Conservation (phyloP, 2,888 invertebrate genomes). For the Psylliodes chrysocephalus region DNA sequence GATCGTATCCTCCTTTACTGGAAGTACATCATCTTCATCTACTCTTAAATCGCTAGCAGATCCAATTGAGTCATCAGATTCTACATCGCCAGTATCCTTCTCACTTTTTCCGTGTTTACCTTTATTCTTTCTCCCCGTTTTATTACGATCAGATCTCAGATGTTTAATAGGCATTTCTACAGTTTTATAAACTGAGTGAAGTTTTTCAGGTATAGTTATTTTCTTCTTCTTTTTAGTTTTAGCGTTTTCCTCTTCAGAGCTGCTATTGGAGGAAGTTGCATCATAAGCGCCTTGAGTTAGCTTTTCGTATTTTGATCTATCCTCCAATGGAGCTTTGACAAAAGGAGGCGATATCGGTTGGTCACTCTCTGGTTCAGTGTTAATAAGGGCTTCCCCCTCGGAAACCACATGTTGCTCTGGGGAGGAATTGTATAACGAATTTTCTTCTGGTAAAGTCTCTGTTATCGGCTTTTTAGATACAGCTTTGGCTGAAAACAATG, state of each 20-base stretch:
- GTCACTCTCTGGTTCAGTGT: slow-evolving; percentile 57
- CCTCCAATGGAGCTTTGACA: slow-evolving; percentile 73
- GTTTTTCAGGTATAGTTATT: slow-evolving; percentile 67
- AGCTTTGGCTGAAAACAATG: slow-evolving; percentile 45
- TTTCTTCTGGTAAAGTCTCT: slow-evolving; percentile 50
- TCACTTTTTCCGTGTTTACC: slow-evolving; percentile 45
- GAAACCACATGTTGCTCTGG: slow-evolving; percentile 51
- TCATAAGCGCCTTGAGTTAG: slow-evolving; percentile 71
- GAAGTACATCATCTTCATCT: slow-evolving; percentile 65
- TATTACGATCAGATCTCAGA: slow-evolving; percentile 65
- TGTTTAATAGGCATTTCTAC: slow-evolving; percentile 65
- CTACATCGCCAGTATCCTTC: slow-evolving; percentile 60
- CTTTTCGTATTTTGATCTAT: slow-evolving; percentile 83
- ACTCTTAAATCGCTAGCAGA: slow-evolving; percentile 77
- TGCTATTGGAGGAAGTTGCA: slow-evolving; percentile 67
- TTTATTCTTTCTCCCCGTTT: slow-evolving; percentile 55
- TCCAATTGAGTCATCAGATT: slow-evolving; percentile 75
- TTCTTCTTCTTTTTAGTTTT: slow-evolving; percentile 59
- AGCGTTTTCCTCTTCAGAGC: slow-evolving; percentile 62
- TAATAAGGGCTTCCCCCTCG: slow-evolving; percentile 63
- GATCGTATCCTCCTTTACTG: slow-evolving; percentile 62
- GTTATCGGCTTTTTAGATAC: slow-evolving; percentile 50
- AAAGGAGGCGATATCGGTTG: slow-evolving; percentile 65
- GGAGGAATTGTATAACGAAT: slow-evolving; percentile 55
- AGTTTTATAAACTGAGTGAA: slow-evolving; percentile 67